A percentile compares a stretch with the other conserved stretches of the same genome.
phyloP scores from a whole-genome alignment of 2,797 vertebrate genomes.

The Pteronotus mesoamericanus region DNA sequence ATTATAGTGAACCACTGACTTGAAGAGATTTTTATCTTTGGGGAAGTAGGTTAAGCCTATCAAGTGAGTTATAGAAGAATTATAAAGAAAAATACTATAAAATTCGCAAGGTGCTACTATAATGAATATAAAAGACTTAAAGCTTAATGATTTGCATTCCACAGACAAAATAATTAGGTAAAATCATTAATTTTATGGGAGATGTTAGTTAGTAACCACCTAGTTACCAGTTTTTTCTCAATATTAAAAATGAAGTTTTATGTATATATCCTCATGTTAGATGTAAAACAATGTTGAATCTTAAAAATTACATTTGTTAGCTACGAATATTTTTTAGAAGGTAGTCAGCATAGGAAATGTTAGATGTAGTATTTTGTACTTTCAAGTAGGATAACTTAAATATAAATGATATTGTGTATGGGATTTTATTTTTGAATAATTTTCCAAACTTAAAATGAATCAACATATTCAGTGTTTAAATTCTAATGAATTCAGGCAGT shows the following conservation, averaged over 20 bases:
- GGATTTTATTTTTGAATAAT: slow-evolving; percentile 29
- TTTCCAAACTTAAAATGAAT: background rate
- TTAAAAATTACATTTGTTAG: background rate
- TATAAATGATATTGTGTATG: background rate
- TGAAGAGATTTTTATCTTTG: slow-evolving; percentile 4
- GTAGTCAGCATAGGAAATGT: background rate
- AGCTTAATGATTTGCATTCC: slow-evolving; percentile 25
- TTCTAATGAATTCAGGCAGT: background rate
- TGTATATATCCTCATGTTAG: background rate
- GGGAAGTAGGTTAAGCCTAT: slow-evolving; percentile 38
- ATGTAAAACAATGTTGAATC: background rate
- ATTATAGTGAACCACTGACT: background rate
- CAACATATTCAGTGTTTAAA: background rate
- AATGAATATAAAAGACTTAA: slow-evolving; percentile 31
- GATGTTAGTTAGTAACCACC: background rate
- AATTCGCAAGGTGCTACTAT: background rate
- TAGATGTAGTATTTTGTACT: background rate
- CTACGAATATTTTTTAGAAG: background rate
- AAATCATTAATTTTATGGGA: slow-evolving; percentile 49
- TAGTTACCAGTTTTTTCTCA: background rate
- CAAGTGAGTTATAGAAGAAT: slow-evolving; percentile 31
- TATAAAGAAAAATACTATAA: slow-evolving; percentile 35
- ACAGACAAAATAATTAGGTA: slow-evolving; percentile 38
- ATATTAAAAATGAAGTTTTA: slow-evolving; percentile 37
- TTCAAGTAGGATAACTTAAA: background rate